phyloP scores from a whole-genome alignment of 2,113 vertebrate species.

The Mesitornis unicolor region DNA sequence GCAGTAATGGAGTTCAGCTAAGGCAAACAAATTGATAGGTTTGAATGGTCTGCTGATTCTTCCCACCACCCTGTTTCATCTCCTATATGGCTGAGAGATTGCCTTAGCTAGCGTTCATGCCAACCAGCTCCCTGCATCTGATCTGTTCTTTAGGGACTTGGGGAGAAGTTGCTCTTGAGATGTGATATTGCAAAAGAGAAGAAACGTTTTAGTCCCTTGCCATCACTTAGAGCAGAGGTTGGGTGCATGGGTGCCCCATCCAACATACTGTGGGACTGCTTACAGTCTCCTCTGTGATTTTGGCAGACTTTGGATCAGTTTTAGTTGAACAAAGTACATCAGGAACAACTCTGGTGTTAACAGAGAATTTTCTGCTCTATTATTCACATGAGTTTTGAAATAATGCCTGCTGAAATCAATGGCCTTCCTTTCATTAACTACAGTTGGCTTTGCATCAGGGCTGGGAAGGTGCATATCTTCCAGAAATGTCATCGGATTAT shows the following conservation, averaged over 20 bases:
- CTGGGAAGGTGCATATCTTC: background rate
- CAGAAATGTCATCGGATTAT: background rate
- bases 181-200: background rate
- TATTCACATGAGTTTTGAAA: slow-evolving; percentile 9
- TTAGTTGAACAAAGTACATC: background rate
- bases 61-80: background rate
- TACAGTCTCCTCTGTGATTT: background rate
- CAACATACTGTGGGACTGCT: background rate
- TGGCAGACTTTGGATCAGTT: background rate
- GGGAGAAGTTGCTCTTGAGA: background rate
- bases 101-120: background rate
- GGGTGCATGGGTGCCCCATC: background rate
- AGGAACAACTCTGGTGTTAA: background rate
- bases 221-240: rapidly evolving
- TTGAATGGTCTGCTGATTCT: background rate
- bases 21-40: background rate
- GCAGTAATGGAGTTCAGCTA: background rate
- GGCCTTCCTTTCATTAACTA: slow-evolving; percentile 3
- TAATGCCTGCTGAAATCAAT: background rate
- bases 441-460: slow-evolving; percentile 1
- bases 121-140: background rate
- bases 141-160: background rate
- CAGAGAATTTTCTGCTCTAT: slow-evolving; percentile 1
- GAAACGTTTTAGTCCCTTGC: background rate
- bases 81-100: background rate